Percentiles rank a stretch among this genome's conserved stretches.
Conservation (phyloP, 2,797 vertebrate species). For the Sebastolobus altivelis region DNA sequence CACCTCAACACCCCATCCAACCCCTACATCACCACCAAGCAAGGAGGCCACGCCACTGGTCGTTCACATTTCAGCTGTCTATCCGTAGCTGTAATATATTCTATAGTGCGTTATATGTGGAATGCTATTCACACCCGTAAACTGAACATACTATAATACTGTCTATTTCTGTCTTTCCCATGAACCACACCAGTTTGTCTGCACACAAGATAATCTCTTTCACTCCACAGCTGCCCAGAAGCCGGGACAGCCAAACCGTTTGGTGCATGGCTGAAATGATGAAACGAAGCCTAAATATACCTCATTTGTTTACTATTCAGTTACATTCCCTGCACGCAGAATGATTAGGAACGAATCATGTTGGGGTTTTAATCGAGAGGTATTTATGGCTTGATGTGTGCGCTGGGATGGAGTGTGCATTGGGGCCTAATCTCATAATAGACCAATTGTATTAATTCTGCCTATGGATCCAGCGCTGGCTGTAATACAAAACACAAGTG, state of each 20-base stretch:
- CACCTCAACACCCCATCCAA: conserved; percentile 39
- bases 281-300: conserved; percentile 59
- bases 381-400: conserved; percentile 57
- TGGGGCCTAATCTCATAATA: conserved; percentile 69
- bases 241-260: conserved; percentile 37
- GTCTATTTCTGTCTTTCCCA: conserved; percentile 12
- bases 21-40: conserved; percentile 50
- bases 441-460: conserved; percentile 59
- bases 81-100: conserved; percentile 49
- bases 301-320: conserved; percentile 53
- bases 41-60: conserved; percentile 43
- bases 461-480: conserved; percentile 36
- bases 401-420: conserved; percentile 46
- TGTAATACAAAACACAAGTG: conserved; percentile 60
- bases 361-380: conserved; percentile 52
- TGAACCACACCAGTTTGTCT: conserved; percentile 14
- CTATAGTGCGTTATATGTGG: neutral
- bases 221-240: conserved; percentile 43
- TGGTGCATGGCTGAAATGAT: conserved; percentile 45
- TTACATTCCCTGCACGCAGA: conserved; percentile 49
- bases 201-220: conserved; percentile 37
- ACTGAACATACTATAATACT: neutral
- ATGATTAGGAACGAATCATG: conserved; percentile 65
- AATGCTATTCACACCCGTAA: conserved; percentile 10
- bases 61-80: conserved; percentile 52